phyloP scores from a whole-genome alignment of 1,140 invertebrate species.

The Caenorhabditis briggsae region DNA sequence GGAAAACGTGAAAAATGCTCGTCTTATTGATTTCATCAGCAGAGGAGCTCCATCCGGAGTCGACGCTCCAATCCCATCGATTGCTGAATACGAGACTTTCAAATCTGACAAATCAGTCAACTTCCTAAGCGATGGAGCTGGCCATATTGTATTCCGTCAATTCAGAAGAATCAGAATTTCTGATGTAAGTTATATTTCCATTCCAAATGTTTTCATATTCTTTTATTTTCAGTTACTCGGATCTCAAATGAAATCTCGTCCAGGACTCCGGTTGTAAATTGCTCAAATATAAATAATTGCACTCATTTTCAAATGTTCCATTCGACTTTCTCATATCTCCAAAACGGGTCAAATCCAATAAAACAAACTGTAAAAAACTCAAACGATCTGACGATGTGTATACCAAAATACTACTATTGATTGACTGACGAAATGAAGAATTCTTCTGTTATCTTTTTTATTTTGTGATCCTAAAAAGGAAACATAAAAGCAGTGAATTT shows the following conservation, averaged over 20 bases:
- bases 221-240: constrained; percentile 25
- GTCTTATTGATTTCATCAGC: constrained; percentile 28
- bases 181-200: not conserved
- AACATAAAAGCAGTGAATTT: not conserved
- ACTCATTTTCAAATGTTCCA: too few relatives aligned
- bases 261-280: constrained; percentile 23
- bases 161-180: constrained; percentile 52
- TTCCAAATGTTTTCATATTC: not conserved
- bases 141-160: constrained; percentile 43
- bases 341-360: not conserved
- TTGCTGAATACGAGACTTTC: constrained; percentile 58
- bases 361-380: not conserved
- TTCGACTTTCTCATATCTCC: not conserved
- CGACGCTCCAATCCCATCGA: constrained; percentile 43
- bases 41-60: constrained; percentile 49
- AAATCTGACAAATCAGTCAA: constrained; percentile 29
- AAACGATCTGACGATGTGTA: constrained; percentile 12
- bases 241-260: constrained; percentile 34
- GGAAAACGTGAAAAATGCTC: constrained; percentile 2
- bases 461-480: not conserved
- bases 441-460: not conserved
- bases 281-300: not conserved
- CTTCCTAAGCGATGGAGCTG: constrained; percentile 49
- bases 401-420: not conserved
- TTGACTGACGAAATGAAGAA: constrained; percentile 46